Percentiles rank a stretch among this genome's conserved stretches.
These are phyloP conservation scores for Zelostemma sp. DNA, from an alignment of 1,140 invertebrate species.

Conservation along the genomic window DNA sequence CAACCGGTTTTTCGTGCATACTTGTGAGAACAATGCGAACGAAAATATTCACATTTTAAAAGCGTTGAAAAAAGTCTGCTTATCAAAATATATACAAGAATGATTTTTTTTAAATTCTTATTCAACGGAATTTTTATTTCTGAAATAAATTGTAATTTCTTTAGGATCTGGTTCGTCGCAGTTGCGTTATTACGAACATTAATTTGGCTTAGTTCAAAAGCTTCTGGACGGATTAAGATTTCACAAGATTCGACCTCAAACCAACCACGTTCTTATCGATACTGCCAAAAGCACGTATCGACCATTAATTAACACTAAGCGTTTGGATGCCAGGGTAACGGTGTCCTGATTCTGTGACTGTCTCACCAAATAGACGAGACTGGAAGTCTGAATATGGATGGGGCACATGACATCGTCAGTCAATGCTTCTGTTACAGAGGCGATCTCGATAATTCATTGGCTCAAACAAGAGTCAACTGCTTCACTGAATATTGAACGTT, in stretches of 20 bases:
- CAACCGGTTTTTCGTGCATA: too few species aligned
- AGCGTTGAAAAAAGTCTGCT: too few species aligned
- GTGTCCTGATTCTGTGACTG: neutral
- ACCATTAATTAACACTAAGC: constrained; percentile 56
- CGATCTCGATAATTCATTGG: neutral
- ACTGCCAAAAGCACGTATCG: constrained; percentile 50
- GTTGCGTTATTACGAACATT: too few species aligned
- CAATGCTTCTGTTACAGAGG: neutral
- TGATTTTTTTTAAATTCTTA: too few species aligned
- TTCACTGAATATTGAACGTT: neutral
- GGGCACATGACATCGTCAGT: neutral
- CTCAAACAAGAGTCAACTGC: neutral
- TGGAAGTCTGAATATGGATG: constrained; percentile 4
- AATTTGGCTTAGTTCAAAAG: too few species aligned
- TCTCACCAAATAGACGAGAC: too few species aligned
- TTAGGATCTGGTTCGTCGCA: too few species aligned
- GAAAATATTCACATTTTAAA: too few species aligned
- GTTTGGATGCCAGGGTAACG: constrained; percentile 8
- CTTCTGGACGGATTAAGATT: constrained; percentile 30
- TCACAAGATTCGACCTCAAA: constrained; percentile 36
- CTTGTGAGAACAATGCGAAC: too few species aligned
- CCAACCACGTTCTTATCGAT: constrained; percentile 32
- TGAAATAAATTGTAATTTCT: too few species aligned
- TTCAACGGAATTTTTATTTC: too few species aligned
- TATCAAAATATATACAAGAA: too few species aligned